Percentiles rank a stretch among this genome's conserved stretches.
phyloP scores from a whole-genome alignment of 2,797 vertebrate species.

The Sebastiscus albofasciatus region DNA sequence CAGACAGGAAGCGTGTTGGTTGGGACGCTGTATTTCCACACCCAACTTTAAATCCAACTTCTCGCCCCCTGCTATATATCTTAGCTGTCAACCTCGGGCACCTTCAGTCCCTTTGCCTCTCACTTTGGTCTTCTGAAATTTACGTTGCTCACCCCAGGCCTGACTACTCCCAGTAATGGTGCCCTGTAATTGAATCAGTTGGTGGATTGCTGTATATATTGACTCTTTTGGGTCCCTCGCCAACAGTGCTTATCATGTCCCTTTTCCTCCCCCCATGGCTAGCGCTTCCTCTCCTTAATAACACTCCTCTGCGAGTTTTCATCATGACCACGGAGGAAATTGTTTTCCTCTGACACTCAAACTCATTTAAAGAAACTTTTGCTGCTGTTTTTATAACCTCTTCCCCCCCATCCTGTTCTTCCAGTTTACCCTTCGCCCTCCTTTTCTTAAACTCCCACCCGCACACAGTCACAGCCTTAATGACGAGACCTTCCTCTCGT shows the following conservation, averaged over 20 bases:
- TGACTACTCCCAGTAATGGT: conserved; percentile 45
- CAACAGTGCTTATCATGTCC: conserved; percentile 17
- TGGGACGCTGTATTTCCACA: conserved; percentile 15
- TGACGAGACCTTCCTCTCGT: conserved; percentile 61
- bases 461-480: conserved; percentile 35
- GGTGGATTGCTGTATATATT: conserved; percentile 52
- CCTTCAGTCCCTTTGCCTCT: conserved; percentile 35
- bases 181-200: conserved; percentile 64
- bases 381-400: conserved; percentile 25
- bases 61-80: conserved; percentile 16
- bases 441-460: conserved; percentile 29
- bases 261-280: conserved; percentile 7
- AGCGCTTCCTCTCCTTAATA: conserved; percentile 42
- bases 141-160: conserved; percentile 42
- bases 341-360: conserved; percentile 44
- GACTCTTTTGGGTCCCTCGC: conserved; percentile 51
- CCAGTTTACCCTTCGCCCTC: not conserved
- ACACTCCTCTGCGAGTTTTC: conserved; percentile 37
- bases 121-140: conserved; percentile 41
- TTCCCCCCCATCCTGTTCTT: not conserved
- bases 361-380: conserved; percentile 62
- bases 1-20: conserved; percentile 6
- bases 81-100: conserved; percentile 36
- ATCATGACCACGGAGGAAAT: conserved; percentile 33
- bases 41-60: conserved; percentile 49